These are phyloP conservation scores for Paedocypris sp. DNA, from an alignment of 2,113 vertebrate genomes.

Conservation along the genomic window DNA sequence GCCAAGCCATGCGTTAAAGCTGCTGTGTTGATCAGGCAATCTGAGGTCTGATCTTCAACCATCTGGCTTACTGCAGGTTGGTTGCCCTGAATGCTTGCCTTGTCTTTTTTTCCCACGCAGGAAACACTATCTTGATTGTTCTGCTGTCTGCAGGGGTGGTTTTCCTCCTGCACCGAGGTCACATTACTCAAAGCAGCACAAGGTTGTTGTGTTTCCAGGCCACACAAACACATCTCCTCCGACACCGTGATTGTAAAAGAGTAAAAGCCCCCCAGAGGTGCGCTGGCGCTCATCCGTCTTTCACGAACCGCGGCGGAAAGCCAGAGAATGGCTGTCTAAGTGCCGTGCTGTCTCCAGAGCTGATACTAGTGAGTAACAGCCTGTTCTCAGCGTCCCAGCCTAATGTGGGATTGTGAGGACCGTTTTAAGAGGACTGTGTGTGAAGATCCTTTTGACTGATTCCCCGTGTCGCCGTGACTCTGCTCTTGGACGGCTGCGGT, in stretches of 20 bases:
- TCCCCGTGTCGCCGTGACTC: too few relatives aligned
- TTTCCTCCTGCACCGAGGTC: not conserved
- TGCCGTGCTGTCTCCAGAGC: not conserved
- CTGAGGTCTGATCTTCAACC: slow-evolving; percentile 7
- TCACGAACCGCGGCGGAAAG: not conserved
- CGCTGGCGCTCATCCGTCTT: slow-evolving; percentile 6
- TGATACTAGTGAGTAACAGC: not conserved
- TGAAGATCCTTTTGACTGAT: too few relatives aligned
- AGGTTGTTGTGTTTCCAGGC: not conserved
- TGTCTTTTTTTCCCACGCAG: not conserved
- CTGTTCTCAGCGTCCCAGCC: not conserved
- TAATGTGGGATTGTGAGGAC: too few relatives aligned
- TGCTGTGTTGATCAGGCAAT: slow-evolving; percentile 9
- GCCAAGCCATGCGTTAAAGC: not conserved
- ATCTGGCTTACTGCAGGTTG: slow-evolving; percentile 2
- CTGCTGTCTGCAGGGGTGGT: slow-evolving; percentile 1
- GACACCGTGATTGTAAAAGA: not conserved
- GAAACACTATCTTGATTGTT: slow-evolving; percentile 29
- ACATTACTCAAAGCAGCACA: slow-evolving; percentile 5
- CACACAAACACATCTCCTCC: not conserved
- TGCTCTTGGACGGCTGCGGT: too few relatives aligned
- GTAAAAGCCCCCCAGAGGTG: not conserved
- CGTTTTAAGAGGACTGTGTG: too few relatives aligned
- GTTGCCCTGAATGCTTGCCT: not conserved
- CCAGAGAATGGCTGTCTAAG: not conserved